Percentiles rank a stretch among this genome's conserved stretches.
These are phyloP conservation scores for Platyscapa corneri DNA, from an alignment of 1,140 invertebrate genomes.

Conservation along the genomic window DNA sequence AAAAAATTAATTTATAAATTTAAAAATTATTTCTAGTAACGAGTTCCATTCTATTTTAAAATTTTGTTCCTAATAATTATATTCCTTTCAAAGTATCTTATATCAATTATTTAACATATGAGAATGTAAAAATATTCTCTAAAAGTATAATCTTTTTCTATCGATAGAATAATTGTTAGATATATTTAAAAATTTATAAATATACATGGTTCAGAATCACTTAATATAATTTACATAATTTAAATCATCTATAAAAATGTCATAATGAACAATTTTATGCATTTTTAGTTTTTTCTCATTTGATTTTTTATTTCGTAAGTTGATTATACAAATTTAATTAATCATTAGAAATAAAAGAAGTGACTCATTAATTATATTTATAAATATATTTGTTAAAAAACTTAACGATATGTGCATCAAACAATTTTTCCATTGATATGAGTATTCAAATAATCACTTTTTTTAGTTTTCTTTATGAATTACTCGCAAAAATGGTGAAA, in stretches of 20 bases:
- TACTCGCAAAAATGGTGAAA: too few relatives aligned
- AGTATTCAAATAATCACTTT: neutral
- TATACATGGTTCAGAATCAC: neutral
- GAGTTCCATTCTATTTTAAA: neutral
- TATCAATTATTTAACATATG: neutral
- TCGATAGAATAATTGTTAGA: neutral
- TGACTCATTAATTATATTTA: neutral
- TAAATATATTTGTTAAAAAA: neutral
- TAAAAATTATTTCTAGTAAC: neutral
- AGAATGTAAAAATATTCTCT: neutral
- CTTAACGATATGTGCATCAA: neutral
- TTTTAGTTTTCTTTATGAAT: neutral
- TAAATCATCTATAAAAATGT: constrained; percentile 27
- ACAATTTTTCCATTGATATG: neutral
- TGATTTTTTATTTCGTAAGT: neutral
- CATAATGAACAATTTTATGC: constrained; percentile 8
- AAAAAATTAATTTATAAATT: neutral
- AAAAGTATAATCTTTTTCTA: neutral
- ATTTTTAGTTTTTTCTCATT: neutral
- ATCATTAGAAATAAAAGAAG: constrained; percentile 16
- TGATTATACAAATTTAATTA: neutral
- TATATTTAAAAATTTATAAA: neutral
- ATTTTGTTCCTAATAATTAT: neutral
- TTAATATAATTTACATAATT: constrained; percentile 42
- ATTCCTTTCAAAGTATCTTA: neutral